Evolutionary conservation across 2,113 vertebrate species (phyloP), one percentile per base, ranked within the genome.

Genomic region (Sclerurus mexicanus): DNA sequence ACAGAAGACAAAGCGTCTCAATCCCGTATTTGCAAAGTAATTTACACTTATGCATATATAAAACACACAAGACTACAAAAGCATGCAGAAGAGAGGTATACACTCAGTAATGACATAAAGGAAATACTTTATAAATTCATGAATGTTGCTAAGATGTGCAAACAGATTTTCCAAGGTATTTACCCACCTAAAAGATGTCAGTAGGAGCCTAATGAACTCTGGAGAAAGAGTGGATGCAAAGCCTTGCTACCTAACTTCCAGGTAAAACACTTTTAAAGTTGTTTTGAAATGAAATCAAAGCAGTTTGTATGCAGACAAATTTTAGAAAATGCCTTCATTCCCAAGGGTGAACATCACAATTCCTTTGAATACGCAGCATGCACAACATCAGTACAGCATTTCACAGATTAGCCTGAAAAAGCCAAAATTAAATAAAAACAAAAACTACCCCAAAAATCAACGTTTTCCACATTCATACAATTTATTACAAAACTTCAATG

Each of bases 401-500:
- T 60, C 52, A 92, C 0, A 71, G 19, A 37, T 28, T 3, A 66
- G 12, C 39, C 56, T 39, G n/a, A 66, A 79, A 85, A 66, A 33
- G 46, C 25, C 25, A 53, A 91, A 88, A 74, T 35, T 30, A 55
- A 50, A 25, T 5, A 22, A 25, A 31, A 82, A 59, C 13, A 96
- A 87, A 59, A 12, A 37, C 0, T 49, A 85, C 9, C 71, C n/a
- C 24, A 21, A 67, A 93, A 73, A 49, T 4, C 49, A 89, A 37
- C 3, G 1, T 90, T 89, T 94, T 87, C 44, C 88, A 96, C 77
- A 85, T 63, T 55, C 62, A 23, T 96, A 93, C 94, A 86, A 72
- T 97, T 97, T 97, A 97, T 97, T 97, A 97, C 86, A 97, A 97
- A 96, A 93, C 40, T 71, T 85, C 35, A 50, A 96, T 73, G 91